phyloP scores from a whole-genome alignment of 2,113 vertebrate species.

The Vulpes vulpes region DNA sequence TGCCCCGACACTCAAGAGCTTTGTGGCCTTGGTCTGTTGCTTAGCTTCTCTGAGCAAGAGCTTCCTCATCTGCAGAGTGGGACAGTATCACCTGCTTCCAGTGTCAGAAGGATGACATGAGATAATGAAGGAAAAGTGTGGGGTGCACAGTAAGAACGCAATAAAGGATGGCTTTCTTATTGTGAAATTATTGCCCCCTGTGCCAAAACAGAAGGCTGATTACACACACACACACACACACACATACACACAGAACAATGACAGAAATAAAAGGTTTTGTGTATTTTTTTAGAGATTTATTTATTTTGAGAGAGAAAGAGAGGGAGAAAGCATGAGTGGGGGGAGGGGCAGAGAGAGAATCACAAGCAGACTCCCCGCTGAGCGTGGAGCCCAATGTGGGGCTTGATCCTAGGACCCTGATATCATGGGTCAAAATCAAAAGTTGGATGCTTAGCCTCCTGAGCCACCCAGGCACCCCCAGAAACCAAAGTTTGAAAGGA shows the following conservation, averaged over 20 bases:
- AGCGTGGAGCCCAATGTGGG: neutral
- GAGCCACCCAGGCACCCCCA: neutral
- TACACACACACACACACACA: neutral
- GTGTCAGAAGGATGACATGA: neutral
- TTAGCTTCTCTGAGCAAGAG: neutral
- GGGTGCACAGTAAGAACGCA: neutral
- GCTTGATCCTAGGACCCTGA: neutral
- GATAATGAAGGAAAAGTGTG: neutral
- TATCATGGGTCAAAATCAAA: neutral
- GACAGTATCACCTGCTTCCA: neutral
- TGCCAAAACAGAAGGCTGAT: neutral
- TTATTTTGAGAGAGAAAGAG: neutral
- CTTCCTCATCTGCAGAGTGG: neutral
- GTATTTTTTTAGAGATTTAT: neutral
- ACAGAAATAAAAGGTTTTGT: slow-evolving; percentile 11
- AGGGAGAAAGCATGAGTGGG: neutral
- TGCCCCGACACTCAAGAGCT: neutral
- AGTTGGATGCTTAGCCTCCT: too few relatives aligned
- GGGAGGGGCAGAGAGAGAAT: neutral
- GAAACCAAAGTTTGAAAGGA: slow-evolving; percentile 47
- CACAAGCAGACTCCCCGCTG: neutral
- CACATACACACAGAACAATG: neutral
- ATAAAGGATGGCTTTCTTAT: neutral
- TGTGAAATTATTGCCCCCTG: neutral
- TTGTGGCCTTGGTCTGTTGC: neutral